A percentile compares a stretch with the other conserved stretches of the same genome.
Conservation (phyloP, 2,113 vertebrate species). For the Nyctibius bracteatus region DNA sequence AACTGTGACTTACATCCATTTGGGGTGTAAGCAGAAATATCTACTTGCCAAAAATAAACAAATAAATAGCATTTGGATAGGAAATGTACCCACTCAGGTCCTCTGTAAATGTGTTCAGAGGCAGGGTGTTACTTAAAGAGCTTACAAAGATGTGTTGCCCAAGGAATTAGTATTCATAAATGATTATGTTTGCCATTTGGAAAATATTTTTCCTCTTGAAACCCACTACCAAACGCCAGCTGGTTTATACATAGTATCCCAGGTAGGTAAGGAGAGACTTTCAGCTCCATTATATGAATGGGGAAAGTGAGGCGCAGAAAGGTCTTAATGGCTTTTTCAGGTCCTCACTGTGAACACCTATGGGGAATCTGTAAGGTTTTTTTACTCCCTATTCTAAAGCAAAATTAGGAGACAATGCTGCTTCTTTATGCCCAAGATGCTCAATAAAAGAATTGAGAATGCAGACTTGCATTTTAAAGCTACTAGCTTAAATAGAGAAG, state of each 20-base stretch:
- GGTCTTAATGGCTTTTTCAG: not conserved
- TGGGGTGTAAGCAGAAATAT: not conserved
- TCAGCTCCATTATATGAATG: not conserved
- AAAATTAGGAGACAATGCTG: not conserved
- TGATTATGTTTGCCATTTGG: not conserved
- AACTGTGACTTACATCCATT: not conserved
- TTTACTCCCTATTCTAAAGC: not conserved
- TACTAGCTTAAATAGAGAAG: not conserved
- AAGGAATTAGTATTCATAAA: not conserved
- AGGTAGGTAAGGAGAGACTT: not conserved
- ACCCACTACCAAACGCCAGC: not conserved
- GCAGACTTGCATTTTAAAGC: not conserved
- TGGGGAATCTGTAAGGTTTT: not conserved
- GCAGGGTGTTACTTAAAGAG: not conserved
- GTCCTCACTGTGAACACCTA: not conserved
- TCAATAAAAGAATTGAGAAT: not conserved
- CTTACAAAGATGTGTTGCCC: not conserved
- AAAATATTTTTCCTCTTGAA: not conserved
- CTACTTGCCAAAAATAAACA: not conserved
- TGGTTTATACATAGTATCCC: not conserved
- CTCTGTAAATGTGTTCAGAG: not conserved
- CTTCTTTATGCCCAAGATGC: not conserved
- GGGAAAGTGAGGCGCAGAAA: not conserved
- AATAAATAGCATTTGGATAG: not conserved
- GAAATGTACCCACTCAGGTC: not conserved